phyloP scores from a whole-genome alignment of 2,797 vertebrate genomes.

The Lateolabrax maculatus region DNA sequence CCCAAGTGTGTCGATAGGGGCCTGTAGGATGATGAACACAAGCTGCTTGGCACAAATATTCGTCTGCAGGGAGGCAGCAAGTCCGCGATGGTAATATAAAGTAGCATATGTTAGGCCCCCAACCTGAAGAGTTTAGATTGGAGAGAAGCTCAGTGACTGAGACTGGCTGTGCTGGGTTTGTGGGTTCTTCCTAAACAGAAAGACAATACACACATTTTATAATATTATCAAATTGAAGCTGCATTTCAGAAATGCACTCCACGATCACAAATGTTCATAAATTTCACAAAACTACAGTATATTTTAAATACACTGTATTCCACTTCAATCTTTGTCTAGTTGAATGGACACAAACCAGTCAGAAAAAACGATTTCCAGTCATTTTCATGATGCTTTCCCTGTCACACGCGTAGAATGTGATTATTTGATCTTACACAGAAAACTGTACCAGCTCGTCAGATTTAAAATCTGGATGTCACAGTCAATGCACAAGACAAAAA shows the following conservation, averaged over 20 bases:
- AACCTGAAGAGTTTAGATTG: background rate
- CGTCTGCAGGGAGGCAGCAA: conserved; percentile 23
- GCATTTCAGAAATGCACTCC: conserved; percentile 9
- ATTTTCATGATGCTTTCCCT: conserved; percentile 15
- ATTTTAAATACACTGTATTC: conserved; percentile 7
- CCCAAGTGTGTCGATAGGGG: conserved; percentile 25
- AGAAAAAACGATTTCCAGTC: background rate
- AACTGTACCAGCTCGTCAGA: conserved; percentile 1
- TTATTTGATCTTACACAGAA: background rate
- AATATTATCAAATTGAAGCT: background rate
- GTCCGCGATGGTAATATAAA: conserved; percentile 8
- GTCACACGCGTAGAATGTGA: background rate
- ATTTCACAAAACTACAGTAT: background rate
- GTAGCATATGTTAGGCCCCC: background rate
- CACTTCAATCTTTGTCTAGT: background rate
- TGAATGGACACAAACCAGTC: conserved; percentile 1
- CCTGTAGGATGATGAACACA: conserved; percentile 2
- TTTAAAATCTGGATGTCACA: background rate
- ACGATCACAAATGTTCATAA: background rate
- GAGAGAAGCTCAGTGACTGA: conserved; percentile 7
- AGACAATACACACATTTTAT: background rate
- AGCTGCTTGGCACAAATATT: conserved; percentile 36
- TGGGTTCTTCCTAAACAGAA: background rate
- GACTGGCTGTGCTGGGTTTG: conserved; percentile 21
- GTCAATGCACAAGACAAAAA: background rate